phyloP scores from a whole-genome alignment of 1,140 invertebrate species.

The Ectropis grisescens region DNA sequence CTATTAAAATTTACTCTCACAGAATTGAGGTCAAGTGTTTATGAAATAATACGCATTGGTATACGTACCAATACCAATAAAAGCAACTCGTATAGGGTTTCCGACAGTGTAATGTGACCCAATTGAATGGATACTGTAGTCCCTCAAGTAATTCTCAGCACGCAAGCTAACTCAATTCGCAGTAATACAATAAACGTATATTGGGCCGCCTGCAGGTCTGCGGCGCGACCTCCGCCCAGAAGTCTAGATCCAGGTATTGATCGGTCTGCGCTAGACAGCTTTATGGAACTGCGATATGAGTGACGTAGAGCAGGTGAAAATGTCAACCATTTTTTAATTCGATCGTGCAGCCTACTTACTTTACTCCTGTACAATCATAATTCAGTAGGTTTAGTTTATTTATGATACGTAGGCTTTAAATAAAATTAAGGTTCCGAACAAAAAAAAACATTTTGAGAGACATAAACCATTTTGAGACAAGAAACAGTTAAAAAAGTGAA shows the following conservation, averaged over 20 bases:
- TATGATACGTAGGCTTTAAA: neutral
- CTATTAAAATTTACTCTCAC: too few species aligned
- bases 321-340: neutral
- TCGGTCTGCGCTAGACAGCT: slow-evolving; percentile 16
- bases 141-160: neutral
- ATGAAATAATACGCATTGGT: neutral
- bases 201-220: slow-evolving; percentile 14
- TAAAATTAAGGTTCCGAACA: neutral
- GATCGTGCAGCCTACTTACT: neutral
- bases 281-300: slow-evolving; percentile 17
- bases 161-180: slow-evolving; percentile 5
- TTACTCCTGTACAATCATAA: neutral
- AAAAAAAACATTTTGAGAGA: neutral
- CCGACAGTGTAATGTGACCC: too few species aligned
- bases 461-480: too few species aligned
- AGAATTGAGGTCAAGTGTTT: neutral
- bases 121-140: too few species aligned
- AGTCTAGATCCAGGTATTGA: slow-evolving; percentile 25
- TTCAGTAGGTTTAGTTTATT: neutral
- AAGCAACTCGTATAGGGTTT: neutral
- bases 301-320: too few species aligned
- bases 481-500: too few species aligned
- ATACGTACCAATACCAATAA: neutral
- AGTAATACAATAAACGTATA: slow-evolving; percentile 7
- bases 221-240: slow-evolving; percentile 15